These are phyloP conservation scores for Campylorhamphus procurvoides DNA, from an alignment of 2,113 vertebrate species.

Conservation along the genomic window DNA sequence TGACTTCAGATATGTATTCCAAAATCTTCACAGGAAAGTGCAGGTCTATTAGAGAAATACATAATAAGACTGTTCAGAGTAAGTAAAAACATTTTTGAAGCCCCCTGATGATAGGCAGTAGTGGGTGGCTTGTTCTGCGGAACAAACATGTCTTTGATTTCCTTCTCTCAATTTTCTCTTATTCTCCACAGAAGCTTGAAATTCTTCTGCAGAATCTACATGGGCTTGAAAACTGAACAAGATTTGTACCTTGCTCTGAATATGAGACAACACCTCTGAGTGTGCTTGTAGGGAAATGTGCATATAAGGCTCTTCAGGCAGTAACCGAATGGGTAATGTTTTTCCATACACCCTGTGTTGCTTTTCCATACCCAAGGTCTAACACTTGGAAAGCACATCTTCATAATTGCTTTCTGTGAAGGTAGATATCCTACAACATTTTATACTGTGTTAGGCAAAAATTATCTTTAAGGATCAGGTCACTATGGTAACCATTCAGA, in stretches of 20 bases:
- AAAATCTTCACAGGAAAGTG: neutral
- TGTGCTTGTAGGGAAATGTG: neutral
- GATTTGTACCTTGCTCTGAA: neutral
- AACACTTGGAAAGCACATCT: neutral
- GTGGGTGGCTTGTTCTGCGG: neutral
- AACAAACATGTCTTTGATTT: neutral
- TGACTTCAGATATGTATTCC: neutral
- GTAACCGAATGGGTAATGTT: neutral
- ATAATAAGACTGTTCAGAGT: neutral
- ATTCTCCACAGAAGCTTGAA: neutral
- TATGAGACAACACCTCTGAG: neutral
- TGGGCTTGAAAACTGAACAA: neutral
- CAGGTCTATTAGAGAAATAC: neutral
- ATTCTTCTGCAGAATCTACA: neutral
- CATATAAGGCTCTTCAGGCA: neutral
- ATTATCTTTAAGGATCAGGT: conserved; percentile 51
- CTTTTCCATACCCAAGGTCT: neutral
- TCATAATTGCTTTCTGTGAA: neutral
- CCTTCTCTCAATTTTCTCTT: neutral
- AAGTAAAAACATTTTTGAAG: neutral
- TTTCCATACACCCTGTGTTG: neutral
- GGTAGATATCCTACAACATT: neutral
- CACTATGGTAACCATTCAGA: conserved; percentile 69
- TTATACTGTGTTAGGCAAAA: neutral
- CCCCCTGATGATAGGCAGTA: neutral